Conservation (phyloP, 2,888 invertebrate genomes). For the Scrobipalpa costella region DNA sequence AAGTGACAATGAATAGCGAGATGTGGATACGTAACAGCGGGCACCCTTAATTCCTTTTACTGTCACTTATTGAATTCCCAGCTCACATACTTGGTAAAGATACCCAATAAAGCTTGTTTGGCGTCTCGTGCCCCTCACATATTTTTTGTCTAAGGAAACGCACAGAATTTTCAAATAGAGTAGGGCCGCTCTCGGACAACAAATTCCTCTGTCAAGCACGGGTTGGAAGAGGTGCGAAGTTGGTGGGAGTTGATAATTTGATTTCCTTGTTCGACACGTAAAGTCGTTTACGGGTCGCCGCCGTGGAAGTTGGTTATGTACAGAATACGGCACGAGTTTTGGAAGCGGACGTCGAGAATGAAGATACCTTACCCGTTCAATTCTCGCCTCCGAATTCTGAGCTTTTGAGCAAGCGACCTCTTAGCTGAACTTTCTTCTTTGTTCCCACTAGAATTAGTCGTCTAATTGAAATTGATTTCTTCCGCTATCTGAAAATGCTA, state of each 20-base stretch:
- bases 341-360: slow-evolving; percentile 50
- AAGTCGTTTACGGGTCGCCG: slow-evolving; percentile 74
- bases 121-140: slow-evolving; percentile 63
- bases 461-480: slow-evolving; percentile 1
- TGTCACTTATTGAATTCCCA: slow-evolving; percentile 76
- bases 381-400: slow-evolving; percentile 48
- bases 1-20: slow-evolving; percentile 41
- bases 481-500: neutral
- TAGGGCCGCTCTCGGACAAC: slow-evolving; percentile 58
- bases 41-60: slow-evolving; percentile 67
- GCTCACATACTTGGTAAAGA: slow-evolving; percentile 69
- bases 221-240: slow-evolving; percentile 70
- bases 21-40: slow-evolving; percentile 54
- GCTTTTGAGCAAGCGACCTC: slow-evolving; percentile 9
- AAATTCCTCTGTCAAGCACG: slow-evolving; percentile 64
- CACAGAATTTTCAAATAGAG: slow-evolving; percentile 71
- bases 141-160: slow-evolving; percentile 66
- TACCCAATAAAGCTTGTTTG: slow-evolving; percentile 77
- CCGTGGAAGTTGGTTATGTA: slow-evolving; percentile 65
- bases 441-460: neutral
- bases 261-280: slow-evolving; percentile 78
- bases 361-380: slow-evolving; percentile 48
- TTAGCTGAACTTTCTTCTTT: slow-evolving; percentile 29
- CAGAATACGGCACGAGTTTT: slow-evolving; percentile 63
- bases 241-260: slow-evolving; percentile 77